A percentile compares a stretch with the other conserved stretches of the same genome.
These are phyloP conservation scores for Micromussa lordhowensis DNA, from an alignment of 92 coral and sea anemone species.

Conservation along the genomic window DNA sequence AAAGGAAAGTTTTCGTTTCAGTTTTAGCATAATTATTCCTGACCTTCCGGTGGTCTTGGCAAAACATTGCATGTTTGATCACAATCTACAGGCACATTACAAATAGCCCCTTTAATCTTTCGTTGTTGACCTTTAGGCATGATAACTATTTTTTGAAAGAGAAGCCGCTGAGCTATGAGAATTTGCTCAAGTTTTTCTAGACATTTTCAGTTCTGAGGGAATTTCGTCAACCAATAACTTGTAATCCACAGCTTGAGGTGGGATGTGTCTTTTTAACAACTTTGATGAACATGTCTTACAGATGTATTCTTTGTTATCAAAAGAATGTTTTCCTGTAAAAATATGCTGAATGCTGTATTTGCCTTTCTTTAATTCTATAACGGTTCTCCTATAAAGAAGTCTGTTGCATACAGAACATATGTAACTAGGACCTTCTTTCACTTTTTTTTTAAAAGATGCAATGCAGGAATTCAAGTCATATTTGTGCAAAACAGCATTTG, in stretches of 20 bases:
- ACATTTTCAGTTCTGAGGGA: slow-evolving; percentile 51
- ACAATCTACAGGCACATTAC: slow-evolving; percentile 67
- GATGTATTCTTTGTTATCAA: slow-evolving; percentile 47
- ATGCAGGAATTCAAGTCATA: too few species aligned
- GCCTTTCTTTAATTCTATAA: slow-evolving; percentile 21
- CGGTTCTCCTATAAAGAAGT: slow-evolving; percentile 46
- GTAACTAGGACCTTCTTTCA: slow-evolving; percentile 46
- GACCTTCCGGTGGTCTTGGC: slow-evolving; percentile 68
- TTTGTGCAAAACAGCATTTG: too few species aligned
- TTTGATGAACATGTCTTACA: slow-evolving; percentile 60
- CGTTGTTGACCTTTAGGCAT: slow-evolving; percentile 68
- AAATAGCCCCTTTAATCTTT: slow-evolving; percentile 62
- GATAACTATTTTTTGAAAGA: slow-evolving; percentile 58
- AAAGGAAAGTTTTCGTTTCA: slow-evolving; percentile 47
- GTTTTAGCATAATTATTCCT: slow-evolving; percentile 52
- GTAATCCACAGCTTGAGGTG: slow-evolving; percentile 59
- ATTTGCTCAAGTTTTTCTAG: slow-evolving; percentile 58
- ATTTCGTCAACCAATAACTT: slow-evolving; percentile 53
- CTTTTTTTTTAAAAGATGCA: too few species aligned
- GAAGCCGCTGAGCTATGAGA: slow-evolving; percentile 51
- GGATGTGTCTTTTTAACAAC: slow-evolving; percentile 28
- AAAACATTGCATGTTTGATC: slow-evolving; percentile 52
- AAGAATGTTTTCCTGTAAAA: too few species aligned
- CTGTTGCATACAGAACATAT: slow-evolving; percentile 58
- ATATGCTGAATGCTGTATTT: too few species aligned